These are phyloP conservation scores for Synergus japonicus DNA, from an alignment of 2,888 invertebrate genomes.

Conservation along the genomic window DNA sequence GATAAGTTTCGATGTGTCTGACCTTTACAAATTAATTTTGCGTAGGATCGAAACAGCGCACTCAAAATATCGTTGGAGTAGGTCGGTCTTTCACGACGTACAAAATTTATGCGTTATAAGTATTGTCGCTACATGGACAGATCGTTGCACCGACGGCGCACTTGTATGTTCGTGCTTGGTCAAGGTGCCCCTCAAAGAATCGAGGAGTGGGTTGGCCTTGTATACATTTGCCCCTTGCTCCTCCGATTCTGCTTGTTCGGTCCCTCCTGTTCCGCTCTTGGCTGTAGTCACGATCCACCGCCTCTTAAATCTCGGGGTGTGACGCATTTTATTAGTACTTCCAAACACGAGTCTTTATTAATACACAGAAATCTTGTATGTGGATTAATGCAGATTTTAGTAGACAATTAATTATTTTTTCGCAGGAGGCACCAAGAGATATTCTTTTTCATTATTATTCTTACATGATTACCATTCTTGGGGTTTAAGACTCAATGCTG, in stretches of 20 bases:
- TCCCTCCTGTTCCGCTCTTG: neutral
- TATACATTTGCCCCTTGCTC: slow-evolving; percentile 54
- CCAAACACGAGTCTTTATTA: slow-evolving; percentile 2
- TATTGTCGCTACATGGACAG: slow-evolving; percentile 47
- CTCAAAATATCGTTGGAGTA: slow-evolving; percentile 61
- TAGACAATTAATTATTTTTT: neutral
- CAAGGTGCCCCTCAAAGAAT: slow-evolving; percentile 65
- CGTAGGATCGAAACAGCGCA: slow-evolving; percentile 43
- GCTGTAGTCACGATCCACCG: slow-evolving; percentile 3
- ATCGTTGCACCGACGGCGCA: slow-evolving; percentile 68
- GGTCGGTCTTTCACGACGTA: slow-evolving; percentile 54
- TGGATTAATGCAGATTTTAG: neutral
- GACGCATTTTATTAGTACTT: slow-evolving; percentile 5
- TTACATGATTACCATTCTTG: no score
- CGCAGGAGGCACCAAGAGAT: neutral
- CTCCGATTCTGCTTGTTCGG: slow-evolving; percentile 40
- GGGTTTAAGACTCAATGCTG: no score
- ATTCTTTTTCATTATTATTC: no score
- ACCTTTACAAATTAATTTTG: neutral
- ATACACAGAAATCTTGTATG: neutral
- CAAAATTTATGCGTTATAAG: slow-evolving; percentile 14
- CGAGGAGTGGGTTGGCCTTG: slow-evolving; percentile 49
- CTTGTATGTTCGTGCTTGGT: slow-evolving; percentile 64
- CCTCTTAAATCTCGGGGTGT: slow-evolving; percentile 12
- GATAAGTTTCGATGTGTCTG: neutral